A percentile compares a stretch with the other conserved stretches of the same genome.
Evolutionary conservation across 2,888 invertebrate species (phyloP).

Genomic region (Erebia ligea): DNA sequence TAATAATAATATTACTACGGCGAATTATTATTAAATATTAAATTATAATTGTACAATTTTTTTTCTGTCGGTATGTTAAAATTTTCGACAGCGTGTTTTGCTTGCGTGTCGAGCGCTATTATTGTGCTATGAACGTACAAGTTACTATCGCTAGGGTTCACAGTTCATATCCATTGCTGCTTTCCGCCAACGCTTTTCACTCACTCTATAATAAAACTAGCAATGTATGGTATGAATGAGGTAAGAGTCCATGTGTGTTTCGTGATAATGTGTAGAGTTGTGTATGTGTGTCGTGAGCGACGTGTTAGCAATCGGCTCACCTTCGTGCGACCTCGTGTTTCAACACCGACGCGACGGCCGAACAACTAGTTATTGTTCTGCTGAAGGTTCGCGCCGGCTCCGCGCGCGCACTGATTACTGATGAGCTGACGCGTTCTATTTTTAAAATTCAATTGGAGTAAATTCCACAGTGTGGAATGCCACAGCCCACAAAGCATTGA

Average conservation of each 20-base stretch:
- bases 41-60: conserved; percentile 29
- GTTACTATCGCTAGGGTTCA: no score
- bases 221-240: conserved; percentile 18
- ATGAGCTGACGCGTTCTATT: conserved; percentile 69
- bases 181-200: neutral
- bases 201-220: neutral
- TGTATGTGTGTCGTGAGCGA: conserved; percentile 59
- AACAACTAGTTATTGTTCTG: conserved; percentile 75
- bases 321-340: conserved; percentile 81
- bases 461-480: conserved; percentile 5
- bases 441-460: conserved; percentile 50
- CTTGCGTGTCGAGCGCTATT: conserved; percentile 66
- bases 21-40: no score
- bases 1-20: no score
- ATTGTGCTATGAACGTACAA: conserved; percentile 50
- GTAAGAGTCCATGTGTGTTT: neutral
- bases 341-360: conserved; percentile 58
- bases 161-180: conserved; percentile 27
- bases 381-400: conserved; percentile 66
- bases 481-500: neutral
- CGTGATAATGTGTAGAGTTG: conserved; percentile 10
- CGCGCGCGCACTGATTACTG: conserved; percentile 76
- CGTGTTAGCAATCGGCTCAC: conserved; percentile 75
- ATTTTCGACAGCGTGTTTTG: conserved; percentile 75
- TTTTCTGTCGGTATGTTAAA: conserved; percentile 57